Evolutionary conservation across 2,888 invertebrate species (phyloP), one percentile per base, ranked within the genome.

Genomic region (Holacanthella duospinosa): DNA sequence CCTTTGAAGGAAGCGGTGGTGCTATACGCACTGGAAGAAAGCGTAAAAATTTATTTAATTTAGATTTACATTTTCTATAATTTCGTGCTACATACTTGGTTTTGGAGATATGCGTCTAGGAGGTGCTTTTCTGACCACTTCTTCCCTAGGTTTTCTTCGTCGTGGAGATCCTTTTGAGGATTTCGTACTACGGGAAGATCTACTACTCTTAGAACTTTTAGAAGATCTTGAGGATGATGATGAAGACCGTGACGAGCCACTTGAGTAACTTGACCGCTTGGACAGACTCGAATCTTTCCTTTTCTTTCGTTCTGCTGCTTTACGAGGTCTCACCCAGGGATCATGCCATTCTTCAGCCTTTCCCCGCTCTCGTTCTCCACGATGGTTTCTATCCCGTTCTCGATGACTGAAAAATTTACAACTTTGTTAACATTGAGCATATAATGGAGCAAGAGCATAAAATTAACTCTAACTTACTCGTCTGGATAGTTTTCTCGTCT

Each of bases 251-350:
- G 68, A 67, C 0, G 69, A 69, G 12, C 65, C 65, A 62, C 64
- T 63, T 21, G 68, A 68, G 43, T 66, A 66, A 29, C 66, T 66
- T 27, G 68, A 66, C 2, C 66, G 59, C 55, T 64, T 64, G 1
- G 64, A 65, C 12, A 64, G 29, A 1, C 61, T 55, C 21, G 68
- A 68, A 60, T 65, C 68, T 43, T 68, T 66, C 9, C 65, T 54
- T 6, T 29, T 48, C 29, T 63, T 59, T 6, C 60, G 60, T 25
- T 59, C 66, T 27, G 60, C 85, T 2, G n/a, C n/a, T n/a, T n/a
- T n/a, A n/a, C n/a, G n/a, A n/a, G 84, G 83, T 36, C 86, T 79
- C 86, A 91, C 91, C 94, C 94, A 95, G 0, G 94, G 94, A 79
- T 95, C 94, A 54, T 88, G 88, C 93, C 94, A 95, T 74, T 93